Evolutionary conservation across 1,140 invertebrate species (phyloP).

Genomic region (Hestina assimilis): DNA sequence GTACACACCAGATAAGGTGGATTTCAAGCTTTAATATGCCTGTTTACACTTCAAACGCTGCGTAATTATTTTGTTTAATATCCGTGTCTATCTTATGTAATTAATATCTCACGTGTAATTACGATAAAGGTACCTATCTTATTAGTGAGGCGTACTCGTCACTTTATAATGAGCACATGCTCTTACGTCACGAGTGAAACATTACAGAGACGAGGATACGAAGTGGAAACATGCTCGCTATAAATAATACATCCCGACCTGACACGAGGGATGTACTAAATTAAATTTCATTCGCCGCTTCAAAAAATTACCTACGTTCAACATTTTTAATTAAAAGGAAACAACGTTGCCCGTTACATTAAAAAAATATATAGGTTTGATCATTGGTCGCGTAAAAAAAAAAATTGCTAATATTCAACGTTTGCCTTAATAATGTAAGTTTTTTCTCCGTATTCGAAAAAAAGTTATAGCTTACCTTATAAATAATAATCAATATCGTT

Average conservation of each 20-base stretch:
- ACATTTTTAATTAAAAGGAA: constrained; percentile 19
- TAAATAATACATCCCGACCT: constrained; percentile 3
- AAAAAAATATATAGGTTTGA: background rate
- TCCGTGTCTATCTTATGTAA: constrained; percentile 17
- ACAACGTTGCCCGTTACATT: background rate
- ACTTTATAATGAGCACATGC: constrained; percentile 8
- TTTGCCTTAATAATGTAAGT: no score
- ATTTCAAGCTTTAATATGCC: constrained; percentile 5
- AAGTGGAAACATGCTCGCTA: constrained; percentile 2
- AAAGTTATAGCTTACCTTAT: no score
- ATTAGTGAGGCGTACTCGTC: constrained; percentile 5
- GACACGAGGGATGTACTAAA: background rate
- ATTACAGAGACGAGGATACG: background rate
- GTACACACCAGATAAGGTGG: background rate
- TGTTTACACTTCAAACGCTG: constrained; percentile 1
- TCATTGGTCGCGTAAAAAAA: background rate
- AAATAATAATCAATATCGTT: no score
- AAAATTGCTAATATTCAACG: no score
- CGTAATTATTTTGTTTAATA: constrained; percentile 21
- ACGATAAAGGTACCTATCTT: constrained; percentile 1
- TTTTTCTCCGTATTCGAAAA: no score
- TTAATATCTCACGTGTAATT: constrained; percentile 13
- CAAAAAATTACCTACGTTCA: constrained; percentile 7
- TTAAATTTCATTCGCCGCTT: constrained; percentile 6
- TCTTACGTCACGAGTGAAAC: background rate